Base-by-base conservation (phyloP, 2,113 vertebrate genomes). In the Etheostoma spectabile region DNA sequence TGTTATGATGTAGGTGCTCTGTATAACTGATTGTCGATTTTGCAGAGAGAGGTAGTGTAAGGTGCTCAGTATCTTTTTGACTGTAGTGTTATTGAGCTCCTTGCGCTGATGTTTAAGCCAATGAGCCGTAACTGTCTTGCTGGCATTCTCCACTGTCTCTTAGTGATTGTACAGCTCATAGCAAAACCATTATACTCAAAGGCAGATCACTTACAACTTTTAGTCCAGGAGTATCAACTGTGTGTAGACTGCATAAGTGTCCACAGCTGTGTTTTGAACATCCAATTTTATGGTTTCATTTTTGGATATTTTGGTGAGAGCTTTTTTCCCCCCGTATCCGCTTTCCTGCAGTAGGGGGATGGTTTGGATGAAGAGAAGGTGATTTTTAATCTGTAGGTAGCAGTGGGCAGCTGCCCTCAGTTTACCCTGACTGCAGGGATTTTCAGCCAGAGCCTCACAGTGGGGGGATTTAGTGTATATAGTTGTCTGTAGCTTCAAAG, bases 1-100 rank as follows among this genome's bases (percentile, higher is more conserved):
- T 80, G 62, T 86, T 83, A 33, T 84, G 79, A 85, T 88, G 86
- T 77, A 69, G 80, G 62, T 55, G 12, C 68, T 10, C 62, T 57
- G 80, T 83, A 80, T 81, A 87, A 87, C 88, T 89, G 89, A 88
- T 83, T 71, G 77, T 64, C 1, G 62, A 79, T 79, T 79, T 91
- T 83, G 81, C 74, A 76, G 57, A n/a, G 66, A 77, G 80, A 38
- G 53, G 60, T 60, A 65, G 56, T 64, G 69, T 77, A 60, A 87
- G 77, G 60, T 62, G 62, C 38, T 59, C 69, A n/a, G 49, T 87
- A 48, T 85, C 76, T 63, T 80, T 64, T 63, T 66, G 86, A 80
- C 79, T 65, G 65, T 52, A 73, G 21, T 77, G 78, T 87, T 83
- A 89, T 82, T 73, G 73, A 87, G 64, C 11, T 16, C 67, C 49